Percentiles rank a stretch among this genome's conserved stretches.
Evolutionary conservation across 2,797 vertebrate species (phyloP).

Genomic region (Corythornis leucogaster): DNA sequence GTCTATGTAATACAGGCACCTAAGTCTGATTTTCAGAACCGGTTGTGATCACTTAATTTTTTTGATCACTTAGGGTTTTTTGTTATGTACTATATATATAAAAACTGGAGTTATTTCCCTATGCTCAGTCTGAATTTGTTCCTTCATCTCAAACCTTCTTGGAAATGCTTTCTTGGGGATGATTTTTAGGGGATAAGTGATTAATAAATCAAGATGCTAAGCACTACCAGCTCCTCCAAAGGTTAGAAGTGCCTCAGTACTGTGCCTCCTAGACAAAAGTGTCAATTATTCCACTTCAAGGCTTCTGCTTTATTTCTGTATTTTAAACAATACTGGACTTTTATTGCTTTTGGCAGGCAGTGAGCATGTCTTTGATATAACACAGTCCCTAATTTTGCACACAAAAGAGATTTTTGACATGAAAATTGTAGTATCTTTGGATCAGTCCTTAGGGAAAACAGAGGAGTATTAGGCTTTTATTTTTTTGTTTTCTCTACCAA

Average conservation of each 20-base stretch:
- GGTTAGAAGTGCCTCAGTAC: background rate
- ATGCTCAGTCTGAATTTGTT: background rate
- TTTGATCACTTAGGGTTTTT: background rate
- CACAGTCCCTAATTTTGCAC: conserved; percentile 23
- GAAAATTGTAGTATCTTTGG: conserved; percentile 3
- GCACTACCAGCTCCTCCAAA: background rate
- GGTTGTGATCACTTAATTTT: background rate
- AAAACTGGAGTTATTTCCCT: background rate
- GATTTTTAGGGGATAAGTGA: background rate
- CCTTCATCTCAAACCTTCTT: background rate
- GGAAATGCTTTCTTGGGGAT: background rate
- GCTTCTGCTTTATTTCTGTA: conserved; percentile 38
- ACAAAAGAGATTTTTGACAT: conserved; percentile 42
- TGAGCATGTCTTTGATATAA: conserved; percentile 44
- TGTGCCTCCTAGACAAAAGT: background rate
- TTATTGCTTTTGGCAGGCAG: conserved; percentile 45
- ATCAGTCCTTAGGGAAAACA: conserved; percentile 1
- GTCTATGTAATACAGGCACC: background rate
- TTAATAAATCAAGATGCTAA: conserved; percentile 35
- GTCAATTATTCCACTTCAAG: conserved; percentile 13
- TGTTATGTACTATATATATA: background rate
- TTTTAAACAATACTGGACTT: conserved; percentile 47
- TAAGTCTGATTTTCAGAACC: background rate
- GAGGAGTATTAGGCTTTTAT: background rate
- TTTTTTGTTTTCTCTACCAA: conserved; percentile 36